Evolutionary conservation across 2,113 vertebrate genomes (phyloP), one percentile per base, ranked within the genome.

Genomic region (Anarhynchus alexandrinus): DNA sequence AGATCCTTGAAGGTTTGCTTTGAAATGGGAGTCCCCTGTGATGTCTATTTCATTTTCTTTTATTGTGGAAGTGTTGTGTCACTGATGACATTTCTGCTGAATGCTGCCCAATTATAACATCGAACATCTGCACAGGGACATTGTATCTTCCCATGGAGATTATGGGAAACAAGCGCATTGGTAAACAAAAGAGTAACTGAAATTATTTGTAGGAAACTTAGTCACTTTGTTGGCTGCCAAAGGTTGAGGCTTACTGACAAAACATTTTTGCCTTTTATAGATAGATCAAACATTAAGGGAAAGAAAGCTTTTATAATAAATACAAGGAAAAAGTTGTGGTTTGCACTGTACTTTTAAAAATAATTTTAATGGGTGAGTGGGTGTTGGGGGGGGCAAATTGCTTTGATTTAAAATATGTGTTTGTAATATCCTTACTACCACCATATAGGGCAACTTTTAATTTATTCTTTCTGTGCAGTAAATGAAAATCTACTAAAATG

Each of bases 1-100:
- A 54, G 90, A 79, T 87, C 92, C 90, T 94, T 95, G 94, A 97
- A 97, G 80, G 81, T 93, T 93, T 90, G 59, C 96, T 98, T 97
- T 97, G 97, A 97, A 97, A 96, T 42, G 74, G 87, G 94, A 93
- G 94, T 95, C 95, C 96, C 95, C 84, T 93, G 90, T 95, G 95
- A 97, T 90, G 67, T n/a, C 67, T 88, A 30, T 66, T 97, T 89
- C 83, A 55, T 93, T 93, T 95, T 92, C 88, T 90, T 96, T 94
- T 96, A 81, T 94, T 92, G 85, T 82, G 82, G 55, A 91, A 96
- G 52, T 42, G 87, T 95, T 94, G 89, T 93, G 93, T 96, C 85
- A 83, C 88, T 96, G 94, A 49, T 96, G 90, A 96, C 91, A 96
- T 93, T 93, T 76, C 84, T 94, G 91, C 96, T 96, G 95, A 97